Evolutionary conservation across 2,797 vertebrate genomes (phyloP).

Genomic region (Microchirus variegatus): DNA sequence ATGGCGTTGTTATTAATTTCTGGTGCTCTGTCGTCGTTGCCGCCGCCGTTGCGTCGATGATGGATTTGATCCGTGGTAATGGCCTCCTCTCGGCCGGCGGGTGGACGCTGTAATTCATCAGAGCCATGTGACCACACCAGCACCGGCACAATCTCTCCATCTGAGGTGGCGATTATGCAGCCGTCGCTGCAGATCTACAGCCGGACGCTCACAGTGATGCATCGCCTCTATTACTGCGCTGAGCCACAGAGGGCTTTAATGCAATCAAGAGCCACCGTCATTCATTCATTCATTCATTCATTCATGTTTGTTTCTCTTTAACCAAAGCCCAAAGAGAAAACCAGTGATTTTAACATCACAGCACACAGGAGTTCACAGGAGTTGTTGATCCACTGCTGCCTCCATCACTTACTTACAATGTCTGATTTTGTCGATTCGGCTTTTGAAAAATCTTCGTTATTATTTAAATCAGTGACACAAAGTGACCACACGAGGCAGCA

Average conservation of each 20-base stretch:
- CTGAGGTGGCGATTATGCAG: conserved; percentile 27
- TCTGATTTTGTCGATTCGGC: no score
- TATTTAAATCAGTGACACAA: no score
- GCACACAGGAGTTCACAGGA: no score
- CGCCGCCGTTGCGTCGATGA: not conserved
- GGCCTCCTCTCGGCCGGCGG: conserved; percentile 19
- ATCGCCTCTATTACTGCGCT: conserved; percentile 36
- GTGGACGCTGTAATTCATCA: conserved; percentile 39
- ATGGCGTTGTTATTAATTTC: conserved; percentile 4
- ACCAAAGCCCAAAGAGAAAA: no score
- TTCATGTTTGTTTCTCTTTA: no score
- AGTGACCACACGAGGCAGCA: not conserved
- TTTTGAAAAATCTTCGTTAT: no score
- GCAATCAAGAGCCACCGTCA: conserved; percentile 28
- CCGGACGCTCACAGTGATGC: conserved; percentile 40
- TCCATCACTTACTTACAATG: no score
- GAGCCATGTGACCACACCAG: conserved; percentile 10
- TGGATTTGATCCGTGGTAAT: conserved; percentile 37
- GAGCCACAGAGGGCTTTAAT: conserved; percentile 39
- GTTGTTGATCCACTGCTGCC: no score
- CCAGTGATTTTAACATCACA: no score
- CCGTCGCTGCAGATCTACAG: conserved; percentile 29
- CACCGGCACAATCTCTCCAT: conserved; percentile 2
- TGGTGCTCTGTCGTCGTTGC: not conserved
- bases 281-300: conserved; percentile 21